Evolutionary conservation across 2,113 vertebrate genomes (phyloP).

Genomic region (Centropus bengalensis): DNA sequence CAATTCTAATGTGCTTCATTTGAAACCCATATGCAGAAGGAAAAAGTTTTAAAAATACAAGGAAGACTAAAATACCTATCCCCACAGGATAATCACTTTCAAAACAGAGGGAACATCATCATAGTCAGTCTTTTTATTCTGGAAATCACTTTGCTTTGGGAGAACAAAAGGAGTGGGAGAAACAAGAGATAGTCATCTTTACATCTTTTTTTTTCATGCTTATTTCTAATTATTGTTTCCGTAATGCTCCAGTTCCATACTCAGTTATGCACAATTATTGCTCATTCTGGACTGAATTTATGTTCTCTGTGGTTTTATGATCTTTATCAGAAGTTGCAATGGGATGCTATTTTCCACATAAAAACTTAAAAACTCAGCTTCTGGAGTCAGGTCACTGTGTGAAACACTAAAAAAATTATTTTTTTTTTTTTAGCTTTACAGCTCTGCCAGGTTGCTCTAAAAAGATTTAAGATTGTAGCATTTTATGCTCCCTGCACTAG

Average conservation of each 20-base stretch:
- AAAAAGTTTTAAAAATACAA: constrained; percentile 11
- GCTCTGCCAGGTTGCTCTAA: neutral
- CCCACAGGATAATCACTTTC: neutral
- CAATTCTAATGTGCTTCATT: constrained; percentile 39
- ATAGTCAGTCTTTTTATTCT: neutral
- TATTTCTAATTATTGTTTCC: neutral
- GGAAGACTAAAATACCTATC: neutral
- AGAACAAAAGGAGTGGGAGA: neutral
- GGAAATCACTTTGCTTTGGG: neutral
- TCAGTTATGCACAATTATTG: neutral
- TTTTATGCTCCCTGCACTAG: neutral
- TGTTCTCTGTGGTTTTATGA: rapidly evolving
- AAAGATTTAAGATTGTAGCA: neutral
- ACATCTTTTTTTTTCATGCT: neutral
- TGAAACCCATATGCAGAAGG: neutral
- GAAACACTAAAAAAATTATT: rapidly evolving
- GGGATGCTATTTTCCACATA: neutral
- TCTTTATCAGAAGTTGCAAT: neutral
- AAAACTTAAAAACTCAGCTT: neutral
- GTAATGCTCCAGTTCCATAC: neutral
- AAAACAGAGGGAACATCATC: neutral
- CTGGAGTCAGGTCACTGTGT: neutral
- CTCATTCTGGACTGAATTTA: neutral
- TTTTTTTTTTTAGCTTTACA: neutral
- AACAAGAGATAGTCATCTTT: neutral